A percentile compares a stretch with the other conserved stretches of the same genome.
These are phyloP conservation scores for Gulo gulo DNA, from an alignment of 2,113 vertebrate genomes.

Conservation along the genomic window DNA sequence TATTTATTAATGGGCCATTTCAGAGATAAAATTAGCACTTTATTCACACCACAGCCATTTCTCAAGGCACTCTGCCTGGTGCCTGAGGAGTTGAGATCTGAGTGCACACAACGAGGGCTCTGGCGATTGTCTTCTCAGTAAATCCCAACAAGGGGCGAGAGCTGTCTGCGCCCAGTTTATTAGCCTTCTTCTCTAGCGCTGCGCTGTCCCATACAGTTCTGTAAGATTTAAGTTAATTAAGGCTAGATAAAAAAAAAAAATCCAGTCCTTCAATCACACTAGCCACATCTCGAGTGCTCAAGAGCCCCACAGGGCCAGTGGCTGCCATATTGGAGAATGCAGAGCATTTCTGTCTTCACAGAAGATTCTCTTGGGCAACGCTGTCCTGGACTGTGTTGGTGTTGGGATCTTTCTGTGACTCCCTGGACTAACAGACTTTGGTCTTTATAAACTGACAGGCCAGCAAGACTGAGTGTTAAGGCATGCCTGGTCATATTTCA, in stretches of 20 bases:
- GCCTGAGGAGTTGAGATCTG: slow-evolving; percentile 66
- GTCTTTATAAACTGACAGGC: background rate
- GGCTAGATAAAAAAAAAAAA: background rate
- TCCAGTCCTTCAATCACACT: background rate
- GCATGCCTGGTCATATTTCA: background rate
- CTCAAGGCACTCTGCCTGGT: slow-evolving; percentile 65
- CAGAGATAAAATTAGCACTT: slow-evolving; percentile 81
- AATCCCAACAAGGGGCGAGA: background rate
- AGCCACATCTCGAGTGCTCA: background rate
- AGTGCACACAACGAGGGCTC: slow-evolving; percentile 33
- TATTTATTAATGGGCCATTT: slow-evolving; percentile 82
- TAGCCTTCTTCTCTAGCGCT: background rate
- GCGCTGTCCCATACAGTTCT: rapidly evolving
- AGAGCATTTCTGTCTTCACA: too few species aligned
- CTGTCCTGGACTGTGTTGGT: too few species aligned
- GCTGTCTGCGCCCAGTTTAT: background rate
- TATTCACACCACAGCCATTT: slow-evolving; percentile 67
- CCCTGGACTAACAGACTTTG: background rate
- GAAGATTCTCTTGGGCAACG: rapidly evolving
- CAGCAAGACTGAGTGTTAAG: background rate
- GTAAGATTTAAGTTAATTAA: slow-evolving; percentile 38
- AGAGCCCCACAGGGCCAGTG: rapidly evolving
- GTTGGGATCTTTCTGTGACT: background rate
- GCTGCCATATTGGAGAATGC: background rate
- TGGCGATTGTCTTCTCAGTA: slow-evolving; percentile 41